Evolutionary conservation across 2,888 invertebrate genomes (phyloP).

Genomic region (Panorpa germanica): DNA sequence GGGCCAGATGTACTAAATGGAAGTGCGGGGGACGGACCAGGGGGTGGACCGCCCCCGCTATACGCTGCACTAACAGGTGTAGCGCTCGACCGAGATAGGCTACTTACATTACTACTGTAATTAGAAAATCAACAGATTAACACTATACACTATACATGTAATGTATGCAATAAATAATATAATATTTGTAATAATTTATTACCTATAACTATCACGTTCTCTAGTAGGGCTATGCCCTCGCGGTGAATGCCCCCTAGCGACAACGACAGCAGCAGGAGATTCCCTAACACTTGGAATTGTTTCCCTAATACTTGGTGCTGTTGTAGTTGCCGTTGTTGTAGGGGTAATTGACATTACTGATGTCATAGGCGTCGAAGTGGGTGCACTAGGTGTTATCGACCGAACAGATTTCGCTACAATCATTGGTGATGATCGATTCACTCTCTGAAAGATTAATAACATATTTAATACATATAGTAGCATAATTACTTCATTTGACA

Average conservation of each 20-base stretch:
- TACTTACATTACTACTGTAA: constrained; percentile 65
- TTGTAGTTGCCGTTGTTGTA: constrained; percentile 7
- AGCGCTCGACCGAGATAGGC: constrained; percentile 49
- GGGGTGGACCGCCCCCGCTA: constrained; percentile 12
- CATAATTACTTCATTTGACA: too few relatives aligned
- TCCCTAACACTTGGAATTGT: constrained; percentile 27
- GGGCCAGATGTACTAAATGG: constrained; percentile 19
- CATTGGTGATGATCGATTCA: constrained; percentile 16
- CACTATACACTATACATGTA: constrained; percentile 5
- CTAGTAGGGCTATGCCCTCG: constrained; percentile 59
- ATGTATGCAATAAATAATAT: constrained; percentile 4
- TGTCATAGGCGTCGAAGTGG: neutral
- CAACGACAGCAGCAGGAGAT: constrained; percentile 17
- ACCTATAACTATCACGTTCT: constrained; percentile 78
- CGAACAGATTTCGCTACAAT: constrained; percentile 15
- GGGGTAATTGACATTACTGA: constrained; percentile 6
- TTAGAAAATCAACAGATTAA: constrained; percentile 8
- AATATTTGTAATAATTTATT: constrained; percentile 14
- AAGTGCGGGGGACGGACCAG: constrained; percentile 20
- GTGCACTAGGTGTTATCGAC: constrained; percentile 14
- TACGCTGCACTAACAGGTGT: constrained; percentile 15
- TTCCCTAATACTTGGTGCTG: constrained; percentile 21
- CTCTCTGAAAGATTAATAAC: too few relatives aligned
- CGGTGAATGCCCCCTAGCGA: constrained; percentile 48
- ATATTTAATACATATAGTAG: too few relatives aligned